Evolutionary conservation across 2,797 vertebrate species (phyloP).

Genomic region (Sardinella longiceps): DNA sequence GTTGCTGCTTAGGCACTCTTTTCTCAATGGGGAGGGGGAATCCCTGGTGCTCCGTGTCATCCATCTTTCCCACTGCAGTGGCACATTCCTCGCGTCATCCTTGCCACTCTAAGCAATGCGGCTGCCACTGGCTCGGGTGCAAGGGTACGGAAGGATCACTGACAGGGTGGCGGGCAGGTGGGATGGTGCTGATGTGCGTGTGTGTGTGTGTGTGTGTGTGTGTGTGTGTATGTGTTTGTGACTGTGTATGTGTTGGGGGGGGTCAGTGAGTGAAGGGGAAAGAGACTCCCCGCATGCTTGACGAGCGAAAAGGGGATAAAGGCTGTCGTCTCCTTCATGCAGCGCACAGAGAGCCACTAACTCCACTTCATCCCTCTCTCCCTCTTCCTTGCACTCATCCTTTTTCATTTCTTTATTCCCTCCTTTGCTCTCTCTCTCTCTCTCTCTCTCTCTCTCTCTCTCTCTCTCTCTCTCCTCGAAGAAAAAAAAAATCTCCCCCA

Average conservation of each 20-base stretch:
- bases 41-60: slow-evolving; percentile 58
- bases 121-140: not conserved
- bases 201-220: slow-evolving; percentile 1
- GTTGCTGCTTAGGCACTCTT: slow-evolving; percentile 43
- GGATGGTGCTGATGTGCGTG: not conserved
- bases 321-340: slow-evolving; percentile 44
- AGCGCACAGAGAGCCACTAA: slow-evolving; percentile 42
- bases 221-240: no score
- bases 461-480: not conserved
- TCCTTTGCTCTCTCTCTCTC: not conserved
- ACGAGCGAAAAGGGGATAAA: slow-evolving; percentile 36
- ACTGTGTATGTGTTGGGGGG: not conserved
- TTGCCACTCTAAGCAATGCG: slow-evolving; percentile 7
- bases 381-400: slow-evolving; percentile 25
- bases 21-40: slow-evolving; percentile 60
- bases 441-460: not conserved
- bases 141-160: slow-evolving; percentile 1
- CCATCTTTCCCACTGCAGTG: slow-evolving; percentile 17
- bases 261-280: slow-evolving; percentile 32
- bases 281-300: slow-evolving; percentile 34
- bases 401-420: not conserved
- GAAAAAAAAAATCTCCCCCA: not conserved
- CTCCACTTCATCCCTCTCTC: slow-evolving; percentile 36
- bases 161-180: slow-evolving; percentile 10
- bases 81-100: slow-evolving; percentile 17